Conservation (phyloP, 2,113 vertebrate genomes). For the Lagopus muta region DNA sequence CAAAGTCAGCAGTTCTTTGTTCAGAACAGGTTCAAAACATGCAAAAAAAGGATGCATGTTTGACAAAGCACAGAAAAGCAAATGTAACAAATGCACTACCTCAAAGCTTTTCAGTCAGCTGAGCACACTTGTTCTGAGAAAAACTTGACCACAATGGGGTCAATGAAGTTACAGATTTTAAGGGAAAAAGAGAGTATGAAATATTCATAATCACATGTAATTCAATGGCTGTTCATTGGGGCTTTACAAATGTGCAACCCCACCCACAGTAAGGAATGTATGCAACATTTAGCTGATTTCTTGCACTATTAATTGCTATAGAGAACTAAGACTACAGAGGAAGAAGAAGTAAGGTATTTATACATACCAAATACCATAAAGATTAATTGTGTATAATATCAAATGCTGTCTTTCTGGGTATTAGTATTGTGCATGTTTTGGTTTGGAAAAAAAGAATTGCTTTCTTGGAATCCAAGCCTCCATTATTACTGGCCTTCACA, state of each 20-base stretch:
- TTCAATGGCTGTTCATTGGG: background rate
- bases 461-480: conserved; percentile 42
- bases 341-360: background rate
- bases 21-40: background rate
- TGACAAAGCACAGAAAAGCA: background rate
- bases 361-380: background rate
- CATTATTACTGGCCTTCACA: conserved; percentile 12
- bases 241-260: background rate
- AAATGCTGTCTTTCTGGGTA: background rate
- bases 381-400: background rate
- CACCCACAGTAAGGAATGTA: background rate
- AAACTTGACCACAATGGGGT: background rate
- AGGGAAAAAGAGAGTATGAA: background rate
- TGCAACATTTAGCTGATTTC: background rate
- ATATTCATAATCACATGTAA: background rate
- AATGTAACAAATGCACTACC: background rate
- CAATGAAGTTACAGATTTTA: background rate
- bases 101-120: background rate
- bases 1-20: background rate
- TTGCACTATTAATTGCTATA: background rate
- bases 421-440: conserved; percentile 15
- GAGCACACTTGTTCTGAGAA: background rate
- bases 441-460: conserved; percentile 20
- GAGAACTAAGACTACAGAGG: background rate
- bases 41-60: background rate